These are phyloP conservation scores for Gallinago jamesoni DNA, from an alignment of 2,113 vertebrate genomes.

Conservation along the genomic window DNA sequence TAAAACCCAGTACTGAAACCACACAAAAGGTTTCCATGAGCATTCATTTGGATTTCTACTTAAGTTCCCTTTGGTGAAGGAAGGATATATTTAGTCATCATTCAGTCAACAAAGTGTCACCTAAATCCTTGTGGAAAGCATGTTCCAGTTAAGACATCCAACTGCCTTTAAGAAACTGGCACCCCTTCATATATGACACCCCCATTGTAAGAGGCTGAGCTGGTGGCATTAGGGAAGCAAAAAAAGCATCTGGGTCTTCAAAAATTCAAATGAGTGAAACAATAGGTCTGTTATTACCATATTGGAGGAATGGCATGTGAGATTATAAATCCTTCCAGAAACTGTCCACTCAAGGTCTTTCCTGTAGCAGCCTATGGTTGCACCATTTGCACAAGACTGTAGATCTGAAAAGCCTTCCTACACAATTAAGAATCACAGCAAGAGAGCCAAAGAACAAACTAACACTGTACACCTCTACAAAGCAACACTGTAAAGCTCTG, in stretches of 20 bases:
- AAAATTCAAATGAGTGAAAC: neutral
- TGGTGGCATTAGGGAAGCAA: neutral
- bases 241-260: neutral
- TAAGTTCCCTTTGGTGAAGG: neutral
- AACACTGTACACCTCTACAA: neutral
- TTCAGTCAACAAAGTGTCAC: neutral
- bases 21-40: neutral
- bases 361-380: neutral
- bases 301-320: fast-evolving
- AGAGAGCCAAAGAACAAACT: neutral
- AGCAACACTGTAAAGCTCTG: neutral
- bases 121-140: neutral
- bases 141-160: neutral
- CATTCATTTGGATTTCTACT: neutral
- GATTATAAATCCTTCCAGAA: neutral
- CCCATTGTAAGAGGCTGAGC: neutral
- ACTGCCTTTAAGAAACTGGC: neutral
- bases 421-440: neutral
- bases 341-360: neutral
- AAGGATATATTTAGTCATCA: neutral
- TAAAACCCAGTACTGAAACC: neutral
- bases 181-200: neutral
- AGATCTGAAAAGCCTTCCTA: neutral
- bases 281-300: neutral
- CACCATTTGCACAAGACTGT: neutral